phyloP scores from a whole-genome alignment of 2,797 vertebrate genomes.

The Geotria australis region DNA sequence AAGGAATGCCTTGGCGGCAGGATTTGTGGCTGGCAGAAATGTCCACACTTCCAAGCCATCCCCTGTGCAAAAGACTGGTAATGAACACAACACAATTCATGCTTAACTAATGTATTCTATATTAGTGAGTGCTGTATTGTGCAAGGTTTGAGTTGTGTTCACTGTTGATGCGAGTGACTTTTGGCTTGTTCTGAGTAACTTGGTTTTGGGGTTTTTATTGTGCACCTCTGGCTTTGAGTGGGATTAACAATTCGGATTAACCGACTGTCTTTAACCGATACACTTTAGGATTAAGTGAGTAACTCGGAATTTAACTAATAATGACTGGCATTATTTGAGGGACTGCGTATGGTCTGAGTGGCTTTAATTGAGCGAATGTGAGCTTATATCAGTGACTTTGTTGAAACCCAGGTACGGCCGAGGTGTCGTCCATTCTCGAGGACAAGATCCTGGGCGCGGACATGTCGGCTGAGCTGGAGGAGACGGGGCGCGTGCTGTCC shows the following conservation, averaged over 20 bases:
- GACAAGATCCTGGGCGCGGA: slow-evolving; percentile 75
- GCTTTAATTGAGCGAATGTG: no score
- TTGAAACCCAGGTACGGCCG: slow-evolving; percentile 26
- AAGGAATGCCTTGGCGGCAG: slow-evolving; percentile 34
- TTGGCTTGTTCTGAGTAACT: not conserved
- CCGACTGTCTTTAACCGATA: not conserved
- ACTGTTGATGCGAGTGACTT: slow-evolving; percentile 2
- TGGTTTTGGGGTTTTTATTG: not conserved
- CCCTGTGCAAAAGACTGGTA: slow-evolving; percentile 46
- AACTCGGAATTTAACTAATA: not conserved
- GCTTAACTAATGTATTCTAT: no score
- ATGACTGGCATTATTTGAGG: not conserved
- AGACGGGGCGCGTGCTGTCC: slow-evolving; percentile 75
- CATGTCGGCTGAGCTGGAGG: slow-evolving; percentile 51
- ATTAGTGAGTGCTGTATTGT: no score
- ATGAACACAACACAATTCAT: no score
- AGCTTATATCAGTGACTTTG: no score
- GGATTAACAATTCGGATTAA: not conserved
- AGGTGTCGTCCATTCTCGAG: slow-evolving; percentile 80
- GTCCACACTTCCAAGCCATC: slow-evolving; percentile 36
- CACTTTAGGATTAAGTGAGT: not conserved
- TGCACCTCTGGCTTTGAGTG: not conserved
- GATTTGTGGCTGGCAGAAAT: slow-evolving; percentile 51
- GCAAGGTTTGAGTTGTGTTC: slow-evolving; percentile 7
- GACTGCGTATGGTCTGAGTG: not conserved